Evolutionary conservation across 1,140 invertebrate genomes (phyloP).

Genomic region (Zaprionus africanus): DNA sequence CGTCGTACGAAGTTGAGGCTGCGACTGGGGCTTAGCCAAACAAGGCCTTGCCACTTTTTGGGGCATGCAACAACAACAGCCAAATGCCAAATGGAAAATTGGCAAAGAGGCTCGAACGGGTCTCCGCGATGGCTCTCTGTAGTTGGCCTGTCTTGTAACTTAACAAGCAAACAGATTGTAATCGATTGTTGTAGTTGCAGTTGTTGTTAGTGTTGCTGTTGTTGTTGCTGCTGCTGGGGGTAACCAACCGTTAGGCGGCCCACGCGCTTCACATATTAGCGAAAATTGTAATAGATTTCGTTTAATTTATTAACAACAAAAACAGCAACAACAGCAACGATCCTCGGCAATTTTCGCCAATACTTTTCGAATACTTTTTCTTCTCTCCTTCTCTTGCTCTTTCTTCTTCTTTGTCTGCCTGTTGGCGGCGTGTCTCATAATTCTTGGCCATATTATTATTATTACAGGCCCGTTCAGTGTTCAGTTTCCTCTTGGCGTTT

Average conservation of each 20-base stretch:
- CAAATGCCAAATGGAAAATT: slow-evolving; percentile 60
- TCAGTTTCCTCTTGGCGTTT: slow-evolving; percentile 31
- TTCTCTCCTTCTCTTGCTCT: not conserved
- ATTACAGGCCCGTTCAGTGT: slow-evolving; percentile 13
- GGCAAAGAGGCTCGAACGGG: slow-evolving; percentile 57
- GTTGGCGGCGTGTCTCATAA: slow-evolving; percentile 65
- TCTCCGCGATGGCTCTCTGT: too few species aligned
- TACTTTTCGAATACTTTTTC: slow-evolving; percentile 15
- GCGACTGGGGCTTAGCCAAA: slow-evolving; percentile 27
- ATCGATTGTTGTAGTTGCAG: slow-evolving; percentile 65
- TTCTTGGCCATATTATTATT: slow-evolving; percentile 61
- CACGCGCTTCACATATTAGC: slow-evolving; percentile 72
- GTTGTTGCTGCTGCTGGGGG: slow-evolving; percentile 37
- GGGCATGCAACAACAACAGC: slow-evolving; percentile 21
- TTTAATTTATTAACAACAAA: slow-evolving; percentile 71
- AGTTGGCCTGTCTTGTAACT: slow-evolving; percentile 62
- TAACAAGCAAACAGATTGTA: slow-evolving; percentile 80
- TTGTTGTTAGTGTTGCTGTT: slow-evolving; percentile 11
- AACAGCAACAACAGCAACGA: slow-evolving; percentile 1
- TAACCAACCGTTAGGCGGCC: slow-evolving; percentile 49
- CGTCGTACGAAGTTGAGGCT: not conserved
- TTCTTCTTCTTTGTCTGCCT: slow-evolving; percentile 40
- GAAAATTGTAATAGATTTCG: slow-evolving; percentile 75
- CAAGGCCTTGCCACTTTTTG: slow-evolving; percentile 41
- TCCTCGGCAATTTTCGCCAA: slow-evolving; percentile 54